Evolutionary conservation across 2,888 invertebrate species (phyloP).

Genomic region (Diplazon laetatorius): DNA sequence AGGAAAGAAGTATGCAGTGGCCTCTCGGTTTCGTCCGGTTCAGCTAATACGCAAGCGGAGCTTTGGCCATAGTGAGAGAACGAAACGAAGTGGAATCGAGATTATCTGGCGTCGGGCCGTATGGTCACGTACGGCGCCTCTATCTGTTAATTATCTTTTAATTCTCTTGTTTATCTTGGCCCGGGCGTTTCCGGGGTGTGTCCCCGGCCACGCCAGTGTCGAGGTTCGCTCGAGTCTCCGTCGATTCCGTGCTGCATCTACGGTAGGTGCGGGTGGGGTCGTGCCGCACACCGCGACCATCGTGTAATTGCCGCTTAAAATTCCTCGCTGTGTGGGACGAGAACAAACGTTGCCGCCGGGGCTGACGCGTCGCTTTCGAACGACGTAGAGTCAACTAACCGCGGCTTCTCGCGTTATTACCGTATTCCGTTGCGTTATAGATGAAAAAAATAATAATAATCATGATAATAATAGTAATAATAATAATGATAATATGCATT

Average conservation of each 20-base stretch:
- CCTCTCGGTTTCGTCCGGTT: constrained; percentile 48
- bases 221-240: background rate
- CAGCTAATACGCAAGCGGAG: constrained; percentile 13
- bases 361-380: constrained; percentile 51
- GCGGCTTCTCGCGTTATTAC: constrained; percentile 3
- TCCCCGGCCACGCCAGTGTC: no score
- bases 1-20: background rate
- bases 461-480: no score
- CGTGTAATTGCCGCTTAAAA: constrained; percentile 72
- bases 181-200: constrained; percentile 53
- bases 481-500: constrained; percentile 69
- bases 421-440: constrained; percentile 61
- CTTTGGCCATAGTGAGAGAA: background rate
- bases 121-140: constrained; percentile 72
- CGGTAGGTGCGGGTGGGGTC: no score
- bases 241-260: constrained; percentile 17
- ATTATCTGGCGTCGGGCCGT: constrained; percentile 59
- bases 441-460: no score
- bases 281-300: constrained; percentile 48
- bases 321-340: constrained; percentile 62
- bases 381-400: constrained; percentile 58
- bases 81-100: constrained; percentile 48
- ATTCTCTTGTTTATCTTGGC: constrained; percentile 80
- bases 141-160: constrained; percentile 80
- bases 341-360: constrained; percentile 54